Percentiles rank a stretch among this genome's conserved stretches.
These are phyloP conservation scores for Myripristis jacobus DNA, from an alignment of 2,797 vertebrate species.

Conservation along the genomic window DNA sequence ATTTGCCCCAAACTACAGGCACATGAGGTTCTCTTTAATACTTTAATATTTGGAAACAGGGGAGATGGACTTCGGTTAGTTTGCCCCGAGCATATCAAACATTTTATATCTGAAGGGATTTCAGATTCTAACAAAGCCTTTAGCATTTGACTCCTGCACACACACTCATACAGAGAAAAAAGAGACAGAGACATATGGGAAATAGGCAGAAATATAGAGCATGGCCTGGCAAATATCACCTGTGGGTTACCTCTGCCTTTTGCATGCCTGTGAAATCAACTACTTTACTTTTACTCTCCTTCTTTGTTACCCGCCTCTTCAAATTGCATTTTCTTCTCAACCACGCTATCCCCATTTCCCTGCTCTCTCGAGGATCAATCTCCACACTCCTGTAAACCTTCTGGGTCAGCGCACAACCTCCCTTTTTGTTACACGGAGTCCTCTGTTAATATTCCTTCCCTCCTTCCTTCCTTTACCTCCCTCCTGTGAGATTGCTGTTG, in stretches of 20 bases:
- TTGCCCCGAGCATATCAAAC: conserved; percentile 71
- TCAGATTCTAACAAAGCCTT: conserved; percentile 36
- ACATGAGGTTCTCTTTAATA: conserved; percentile 20
- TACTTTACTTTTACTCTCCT: conserved; percentile 27
- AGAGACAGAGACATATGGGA: too few species aligned
- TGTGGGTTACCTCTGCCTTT: conserved; percentile 53
- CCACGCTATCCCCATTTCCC: conserved; percentile 22
- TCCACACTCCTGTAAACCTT: conserved; percentile 30
- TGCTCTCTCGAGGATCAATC: conserved; percentile 23
- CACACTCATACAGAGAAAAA: conserved; percentile 63
- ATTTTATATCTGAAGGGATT: conserved; percentile 66
- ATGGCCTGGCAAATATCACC: conserved; percentile 50
- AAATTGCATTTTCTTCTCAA: conserved; percentile 30
- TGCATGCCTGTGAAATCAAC: conserved; percentile 55
- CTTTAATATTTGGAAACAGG: conserved; percentile 45
- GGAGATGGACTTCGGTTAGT: conserved; percentile 72
- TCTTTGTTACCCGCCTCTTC: conserved; percentile 22
- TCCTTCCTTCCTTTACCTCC: conserved; percentile 50
- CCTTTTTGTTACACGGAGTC: conserved; percentile 42
- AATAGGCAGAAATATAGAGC: conserved; percentile 49
- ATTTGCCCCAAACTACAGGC: conserved; percentile 25
- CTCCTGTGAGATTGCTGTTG: conserved; percentile 88
- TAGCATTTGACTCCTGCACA: conserved; percentile 29
- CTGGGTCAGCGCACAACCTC: conserved; percentile 43
- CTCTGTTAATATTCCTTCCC: conserved; percentile 52